A percentile compares a stretch with the other conserved stretches of the same genome.
These are phyloP conservation scores for Unio delphinus DNA, from an alignment of 2,888 invertebrate species.

Conservation along the genomic window DNA sequence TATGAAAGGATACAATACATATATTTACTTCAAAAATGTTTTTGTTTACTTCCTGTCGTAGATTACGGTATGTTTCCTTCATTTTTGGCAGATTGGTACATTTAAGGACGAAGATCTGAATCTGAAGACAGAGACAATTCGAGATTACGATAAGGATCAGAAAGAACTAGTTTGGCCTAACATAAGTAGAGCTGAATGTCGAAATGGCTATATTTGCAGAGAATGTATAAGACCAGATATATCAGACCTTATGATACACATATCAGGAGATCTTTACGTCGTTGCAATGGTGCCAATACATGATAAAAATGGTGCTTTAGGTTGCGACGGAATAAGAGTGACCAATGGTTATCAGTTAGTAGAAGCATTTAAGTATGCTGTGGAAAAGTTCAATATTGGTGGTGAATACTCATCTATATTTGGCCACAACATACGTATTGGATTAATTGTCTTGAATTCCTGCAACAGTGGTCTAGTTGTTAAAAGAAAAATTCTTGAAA, in stretches of 20 bases:
- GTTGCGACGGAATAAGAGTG: neutral
- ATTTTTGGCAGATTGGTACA: conserved; percentile 20
- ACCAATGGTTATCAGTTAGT: neutral
- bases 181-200: conserved; percentile 19
- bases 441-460: neutral
- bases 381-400: neutral
- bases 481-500: neutral
- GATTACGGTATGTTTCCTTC: neutral
- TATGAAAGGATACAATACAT: too few species aligned
- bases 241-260: neutral
- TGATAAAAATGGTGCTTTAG: neutral
- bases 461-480: neutral
- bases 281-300: neutral
- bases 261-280: neutral
- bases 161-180: conserved; percentile 9
- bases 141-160: conserved; percentile 12
- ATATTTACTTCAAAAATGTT: too few species aligned
- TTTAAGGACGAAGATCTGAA: conserved; percentile 7
- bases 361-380: neutral
- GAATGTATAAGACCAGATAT: conserved; percentile 15
- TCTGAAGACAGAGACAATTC: conserved; percentile 7
- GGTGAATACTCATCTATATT: neutral
- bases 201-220: conserved; percentile 10
- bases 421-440: neutral
- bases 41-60: too few species aligned